These are phyloP conservation scores for Eidolon dupreanum DNA, from an alignment of 2,797 vertebrate genomes.

Conservation along the genomic window DNA sequence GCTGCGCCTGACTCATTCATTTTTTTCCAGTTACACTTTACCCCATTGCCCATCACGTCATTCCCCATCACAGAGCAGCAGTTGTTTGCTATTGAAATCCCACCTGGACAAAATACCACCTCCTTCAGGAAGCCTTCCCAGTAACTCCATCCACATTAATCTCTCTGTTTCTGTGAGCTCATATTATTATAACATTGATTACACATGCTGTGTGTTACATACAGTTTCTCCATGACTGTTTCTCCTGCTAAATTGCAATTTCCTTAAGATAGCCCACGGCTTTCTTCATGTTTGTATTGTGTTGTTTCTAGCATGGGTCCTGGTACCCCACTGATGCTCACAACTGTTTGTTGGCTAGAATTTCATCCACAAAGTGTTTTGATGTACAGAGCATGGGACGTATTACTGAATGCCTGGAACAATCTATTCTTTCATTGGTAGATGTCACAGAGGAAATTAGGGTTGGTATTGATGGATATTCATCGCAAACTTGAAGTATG, in stretches of 20 bases:
- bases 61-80: neutral
- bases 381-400: neutral
- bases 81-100: neutral
- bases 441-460: constrained; percentile 3
- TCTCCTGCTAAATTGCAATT: neutral
- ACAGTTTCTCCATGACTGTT: neutral
- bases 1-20: neutral
- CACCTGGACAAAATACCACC: neutral
- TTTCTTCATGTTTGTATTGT: neutral
- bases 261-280: neutral
- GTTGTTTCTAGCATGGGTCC: neutral
- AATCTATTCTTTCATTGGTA: neutral
- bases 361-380: neutral
- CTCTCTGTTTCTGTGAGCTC: neutral
- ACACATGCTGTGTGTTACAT: neutral
- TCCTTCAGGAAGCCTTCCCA: neutral
- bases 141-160: neutral
- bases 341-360: neutral
- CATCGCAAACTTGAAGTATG: neutral
- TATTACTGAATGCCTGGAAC: neutral
- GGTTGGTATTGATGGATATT: constrained; percentile 61
- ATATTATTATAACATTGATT: neutral
- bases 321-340: neutral
- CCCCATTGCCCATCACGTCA: neutral
- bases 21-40: neutral